phyloP scores from a whole-genome alignment of 1,140 invertebrate species.

The Brachionus asplanchnoidis region DNA sequence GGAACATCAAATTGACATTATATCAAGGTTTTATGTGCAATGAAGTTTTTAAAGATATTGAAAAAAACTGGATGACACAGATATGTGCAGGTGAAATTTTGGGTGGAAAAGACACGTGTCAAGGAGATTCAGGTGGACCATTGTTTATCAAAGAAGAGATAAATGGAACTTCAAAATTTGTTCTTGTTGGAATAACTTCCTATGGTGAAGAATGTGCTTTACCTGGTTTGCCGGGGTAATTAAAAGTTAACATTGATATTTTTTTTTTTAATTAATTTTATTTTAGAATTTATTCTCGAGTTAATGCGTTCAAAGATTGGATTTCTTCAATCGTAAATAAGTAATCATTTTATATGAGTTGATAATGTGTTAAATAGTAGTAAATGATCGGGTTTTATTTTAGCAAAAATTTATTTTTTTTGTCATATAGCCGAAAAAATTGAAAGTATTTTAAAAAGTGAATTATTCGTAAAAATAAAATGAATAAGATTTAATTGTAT shows the following conservation, averaged over 20 bases:
- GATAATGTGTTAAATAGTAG: background rate
- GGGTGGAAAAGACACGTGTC: conserved; percentile 21
- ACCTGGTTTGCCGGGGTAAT: background rate
- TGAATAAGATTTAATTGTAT: no score
- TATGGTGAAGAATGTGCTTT: background rate
- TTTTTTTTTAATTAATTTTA: background rate
- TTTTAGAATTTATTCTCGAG: background rate
- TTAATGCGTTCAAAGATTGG: background rate
- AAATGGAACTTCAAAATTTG: background rate
- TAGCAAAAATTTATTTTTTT: no score
- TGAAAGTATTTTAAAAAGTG: no score
- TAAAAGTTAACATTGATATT: background rate
- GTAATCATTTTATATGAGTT: background rate
- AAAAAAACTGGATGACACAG: conserved; percentile 26
- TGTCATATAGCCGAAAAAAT: no score
- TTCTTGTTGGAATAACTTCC: conserved; percentile 29
- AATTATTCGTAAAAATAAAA: no score
- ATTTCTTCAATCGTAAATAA: background rate
- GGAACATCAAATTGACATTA: conserved; percentile 1
- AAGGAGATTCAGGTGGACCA: conserved; percentile 34
- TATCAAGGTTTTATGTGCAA: background rate
- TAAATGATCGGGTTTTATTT: no score
- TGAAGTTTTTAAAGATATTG: background rate
- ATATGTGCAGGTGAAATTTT: conserved; percentile 20
- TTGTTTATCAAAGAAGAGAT: background rate